These are phyloP conservation scores for Neogale vison DNA, from an alignment of 2,113 vertebrate genomes.

Conservation along the genomic window DNA sequence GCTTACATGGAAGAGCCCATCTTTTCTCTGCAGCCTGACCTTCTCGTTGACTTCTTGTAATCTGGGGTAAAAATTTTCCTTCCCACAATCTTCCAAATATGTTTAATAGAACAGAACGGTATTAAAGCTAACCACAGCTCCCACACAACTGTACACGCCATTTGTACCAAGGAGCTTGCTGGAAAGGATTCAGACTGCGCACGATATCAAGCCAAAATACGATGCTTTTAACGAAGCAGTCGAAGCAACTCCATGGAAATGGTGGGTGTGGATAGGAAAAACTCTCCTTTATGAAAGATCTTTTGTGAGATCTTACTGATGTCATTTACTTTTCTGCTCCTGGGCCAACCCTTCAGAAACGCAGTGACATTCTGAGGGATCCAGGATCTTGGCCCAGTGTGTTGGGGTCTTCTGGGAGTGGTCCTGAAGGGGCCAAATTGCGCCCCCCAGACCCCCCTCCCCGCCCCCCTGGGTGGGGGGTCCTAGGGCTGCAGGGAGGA, in stretches of 20 bases:
- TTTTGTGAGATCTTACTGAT: background rate
- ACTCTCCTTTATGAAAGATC: background rate
- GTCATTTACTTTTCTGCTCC: background rate
- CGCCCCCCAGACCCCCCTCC: background rate
- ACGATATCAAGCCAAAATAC: background rate
- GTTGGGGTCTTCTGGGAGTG: background rate
- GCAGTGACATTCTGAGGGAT: background rate
- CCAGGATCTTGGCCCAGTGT: background rate
- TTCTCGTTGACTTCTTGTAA: background rate
- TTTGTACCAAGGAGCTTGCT: background rate
- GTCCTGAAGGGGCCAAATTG: background rate
- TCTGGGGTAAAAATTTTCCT: background rate
- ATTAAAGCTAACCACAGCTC: background rate
- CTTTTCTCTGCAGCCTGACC: background rate
- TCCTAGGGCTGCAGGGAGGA: background rate
- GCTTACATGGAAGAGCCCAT: background rate
- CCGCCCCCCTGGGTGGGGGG: too few species aligned
- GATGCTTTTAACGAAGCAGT: slow-evolving; percentile 22
- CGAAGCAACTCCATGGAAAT: slow-evolving; percentile 33
- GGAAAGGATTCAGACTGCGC: background rate
- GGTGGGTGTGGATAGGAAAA: slow-evolving; percentile 16
- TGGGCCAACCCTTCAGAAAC: slow-evolving; percentile 7
- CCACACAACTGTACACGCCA: background rate
- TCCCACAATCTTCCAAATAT: background rate
- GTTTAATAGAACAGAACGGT: background rate